Base-by-base conservation (phyloP, 2,888 invertebrate species). In the Eilema depressum region DNA sequence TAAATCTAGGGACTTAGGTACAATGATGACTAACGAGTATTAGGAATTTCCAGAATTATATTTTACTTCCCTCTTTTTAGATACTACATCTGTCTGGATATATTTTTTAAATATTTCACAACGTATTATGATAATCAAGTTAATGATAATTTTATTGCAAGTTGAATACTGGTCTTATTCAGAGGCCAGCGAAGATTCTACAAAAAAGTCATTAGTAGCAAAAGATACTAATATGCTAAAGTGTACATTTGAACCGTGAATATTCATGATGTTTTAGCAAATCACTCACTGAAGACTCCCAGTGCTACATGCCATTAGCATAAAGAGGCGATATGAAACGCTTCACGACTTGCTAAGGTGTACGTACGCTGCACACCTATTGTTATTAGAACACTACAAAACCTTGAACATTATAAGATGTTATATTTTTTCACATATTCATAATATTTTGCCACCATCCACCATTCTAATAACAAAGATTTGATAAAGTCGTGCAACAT, bases 201-300 rank as follows among this genome's bases (percentile, higher is more conserved):
- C 60, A 74, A 66, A 74, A 75, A 75, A 14, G 17, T 14, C 41
- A 41, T 41, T 41, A 41, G 57, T 53, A 33, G 57, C 75, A 75
- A 77, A n/a, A 75, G 78, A 80, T 78, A 75, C 75, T 62, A n/a
- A 64, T 61, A 68, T 64, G 68, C 69, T 56, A 74, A 71, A 69
- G 71, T 68, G 53, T 65, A 68, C 66, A 71, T 80, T 75, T 63
- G 57, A 71, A 53, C 74, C 66, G 65, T 80, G 74, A 80, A 69
- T 71, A 70, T 63, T 75, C 57, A 69, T 74, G 71, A 72, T 75
- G 75, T 80, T 73, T 71, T 69, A 66, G 71, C 76, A 66, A 69
- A 64, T 11, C 30, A 20, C 28, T 37, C 30, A 26, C 47, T 26
- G 25, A 37, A 41, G 41, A 28, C 23, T 64, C 64, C 33, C 60